These are phyloP conservation scores for Neodontobutis hainanensis DNA, from an alignment of 2,113 vertebrate genomes.

Conservation along the genomic window DNA sequence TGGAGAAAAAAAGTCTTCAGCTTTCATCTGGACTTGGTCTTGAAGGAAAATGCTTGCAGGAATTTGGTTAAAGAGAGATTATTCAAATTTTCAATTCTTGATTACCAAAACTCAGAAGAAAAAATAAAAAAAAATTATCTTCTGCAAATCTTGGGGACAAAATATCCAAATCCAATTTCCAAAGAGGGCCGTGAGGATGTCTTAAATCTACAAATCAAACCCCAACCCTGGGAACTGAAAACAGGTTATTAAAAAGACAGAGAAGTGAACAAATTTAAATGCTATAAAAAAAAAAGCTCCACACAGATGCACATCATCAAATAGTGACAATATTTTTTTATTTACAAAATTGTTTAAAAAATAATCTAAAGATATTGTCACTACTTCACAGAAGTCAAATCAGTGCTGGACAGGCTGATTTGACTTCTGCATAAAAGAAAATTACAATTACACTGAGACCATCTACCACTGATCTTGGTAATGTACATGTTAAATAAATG, in stretches of 20 bases:
- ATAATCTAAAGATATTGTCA: too few relatives aligned
- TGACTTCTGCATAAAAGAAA: too few relatives aligned
- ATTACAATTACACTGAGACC: too few relatives aligned
- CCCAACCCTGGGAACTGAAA: slow-evolving; percentile 70
- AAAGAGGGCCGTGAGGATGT: slow-evolving; percentile 69
- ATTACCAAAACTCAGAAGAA: slow-evolving; percentile 58
- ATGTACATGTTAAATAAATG: too few relatives aligned
- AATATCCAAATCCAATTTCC: slow-evolving; percentile 86
- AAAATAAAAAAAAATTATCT: slow-evolving; percentile 73
- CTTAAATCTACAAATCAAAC: slow-evolving; percentile 82
- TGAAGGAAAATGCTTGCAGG: slow-evolving; percentile 32
- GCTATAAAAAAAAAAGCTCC: slow-evolving; percentile 9
- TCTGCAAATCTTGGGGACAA: slow-evolving; percentile 75
- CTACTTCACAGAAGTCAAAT: too few relatives aligned
- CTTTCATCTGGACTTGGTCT: slow-evolving; percentile 59
- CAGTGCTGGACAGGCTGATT: too few relatives aligned
- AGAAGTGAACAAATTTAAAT: slow-evolving; percentile 43
- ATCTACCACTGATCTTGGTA: too few relatives aligned
- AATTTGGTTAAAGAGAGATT: slow-evolving; percentile 19
- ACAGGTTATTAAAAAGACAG: slow-evolving; percentile 54
- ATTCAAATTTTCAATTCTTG: slow-evolving; percentile 68
- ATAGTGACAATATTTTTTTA: neutral
- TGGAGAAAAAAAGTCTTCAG: slow-evolving; percentile 54
- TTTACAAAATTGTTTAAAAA: too few relatives aligned
- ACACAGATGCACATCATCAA: slow-evolving; percentile 20